These are phyloP conservation scores for Chitala chitala DNA, from an alignment of 2,113 vertebrate species.

Conservation along the genomic window DNA sequence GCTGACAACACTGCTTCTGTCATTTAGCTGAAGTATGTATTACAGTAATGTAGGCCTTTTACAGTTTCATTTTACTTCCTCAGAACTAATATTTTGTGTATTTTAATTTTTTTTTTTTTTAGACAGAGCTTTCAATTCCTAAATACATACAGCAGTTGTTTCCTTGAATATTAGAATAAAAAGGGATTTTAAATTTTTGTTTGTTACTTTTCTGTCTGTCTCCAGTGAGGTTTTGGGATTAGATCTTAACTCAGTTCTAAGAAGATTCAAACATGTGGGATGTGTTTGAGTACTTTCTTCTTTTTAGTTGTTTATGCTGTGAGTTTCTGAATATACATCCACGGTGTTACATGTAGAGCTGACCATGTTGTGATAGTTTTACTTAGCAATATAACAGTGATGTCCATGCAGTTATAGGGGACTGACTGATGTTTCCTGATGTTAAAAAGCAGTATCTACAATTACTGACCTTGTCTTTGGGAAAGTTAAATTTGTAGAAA, in stretches of 20 bases:
- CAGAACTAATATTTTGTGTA: conserved; percentile 46
- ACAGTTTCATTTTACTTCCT: conserved; percentile 38
- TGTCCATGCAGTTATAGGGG: conserved; percentile 2
- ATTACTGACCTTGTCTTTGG: not conserved
- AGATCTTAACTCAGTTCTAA: conserved; percentile 12
- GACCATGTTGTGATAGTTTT: conserved; percentile 17
- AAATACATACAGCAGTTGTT: conserved; percentile 21
- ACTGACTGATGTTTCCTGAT: not conserved
- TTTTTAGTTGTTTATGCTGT: conserved; percentile 6
- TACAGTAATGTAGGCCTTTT: conserved; percentile 44
- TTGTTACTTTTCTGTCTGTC: conserved; percentile 9
- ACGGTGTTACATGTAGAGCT: conserved; percentile 11
- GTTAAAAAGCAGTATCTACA: conserved; percentile 6
- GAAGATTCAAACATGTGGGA: not conserved
- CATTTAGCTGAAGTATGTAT: conserved; percentile 30
- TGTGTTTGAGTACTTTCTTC: not conserved
- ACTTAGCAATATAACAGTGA: conserved; percentile 16
- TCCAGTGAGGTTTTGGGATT: conserved; percentile 9
- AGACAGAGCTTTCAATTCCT: conserved; percentile 23
- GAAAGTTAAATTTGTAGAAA: conserved; percentile 1
- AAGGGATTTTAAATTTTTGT: conserved; percentile 36
- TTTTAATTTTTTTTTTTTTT: conserved; percentile 42
- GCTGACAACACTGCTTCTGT: conserved; percentile 21
- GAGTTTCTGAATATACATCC: conserved; percentile 6
- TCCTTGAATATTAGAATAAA: conserved; percentile 32